Percentiles rank a stretch among this genome's conserved stretches.
Conservation (phyloP, 1,140 invertebrate genomes). For the Campoletis sonorensis region DNA sequence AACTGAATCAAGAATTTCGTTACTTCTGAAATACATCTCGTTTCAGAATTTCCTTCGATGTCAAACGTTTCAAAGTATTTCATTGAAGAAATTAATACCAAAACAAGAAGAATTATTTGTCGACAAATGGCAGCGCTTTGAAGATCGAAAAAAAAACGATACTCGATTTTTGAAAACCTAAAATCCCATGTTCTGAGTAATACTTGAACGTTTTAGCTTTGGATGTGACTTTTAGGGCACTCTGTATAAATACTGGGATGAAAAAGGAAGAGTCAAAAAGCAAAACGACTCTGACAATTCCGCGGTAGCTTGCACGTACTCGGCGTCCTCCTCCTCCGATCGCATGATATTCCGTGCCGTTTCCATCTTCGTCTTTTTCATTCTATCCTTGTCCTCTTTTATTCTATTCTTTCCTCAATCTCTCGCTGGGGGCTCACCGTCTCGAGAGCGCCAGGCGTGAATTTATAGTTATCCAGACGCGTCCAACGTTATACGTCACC, state of each 20-base stretch:
- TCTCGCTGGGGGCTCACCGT: slow-evolving; percentile 1
- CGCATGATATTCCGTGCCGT: slow-evolving; percentile 47
- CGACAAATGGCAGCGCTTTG: too few species aligned
- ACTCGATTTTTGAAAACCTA: too few species aligned
- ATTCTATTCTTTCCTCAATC: slow-evolving; percentile 23
- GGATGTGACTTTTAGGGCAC: too few species aligned
- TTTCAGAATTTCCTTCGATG: too few species aligned
- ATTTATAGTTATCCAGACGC: slow-evolving; percentile 36
- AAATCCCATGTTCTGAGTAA: too few species aligned
- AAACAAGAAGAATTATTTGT: too few species aligned
- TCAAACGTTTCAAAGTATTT: too few species aligned
- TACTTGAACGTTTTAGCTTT: too few species aligned
- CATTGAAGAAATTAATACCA: too few species aligned
- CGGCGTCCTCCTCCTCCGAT: slow-evolving; percentile 2
- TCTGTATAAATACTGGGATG: neutral
- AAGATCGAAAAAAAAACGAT: too few species aligned
- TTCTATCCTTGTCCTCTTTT: slow-evolving; percentile 35
- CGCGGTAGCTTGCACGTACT: slow-evolving; percentile 20
- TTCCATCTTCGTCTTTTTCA: slow-evolving; percentile 38
- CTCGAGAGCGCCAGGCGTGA: slow-evolving; percentile 17
- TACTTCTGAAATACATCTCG: too few species aligned
- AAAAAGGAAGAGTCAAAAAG: neutral
- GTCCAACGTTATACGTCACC: slow-evolving; percentile 13
- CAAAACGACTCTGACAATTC: slow-evolving; percentile 11
- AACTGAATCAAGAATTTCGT: too few species aligned